These are phyloP conservation scores for Calephelis perditalis DNA, from an alignment of 2,888 invertebrate species.

Conservation along the genomic window DNA sequence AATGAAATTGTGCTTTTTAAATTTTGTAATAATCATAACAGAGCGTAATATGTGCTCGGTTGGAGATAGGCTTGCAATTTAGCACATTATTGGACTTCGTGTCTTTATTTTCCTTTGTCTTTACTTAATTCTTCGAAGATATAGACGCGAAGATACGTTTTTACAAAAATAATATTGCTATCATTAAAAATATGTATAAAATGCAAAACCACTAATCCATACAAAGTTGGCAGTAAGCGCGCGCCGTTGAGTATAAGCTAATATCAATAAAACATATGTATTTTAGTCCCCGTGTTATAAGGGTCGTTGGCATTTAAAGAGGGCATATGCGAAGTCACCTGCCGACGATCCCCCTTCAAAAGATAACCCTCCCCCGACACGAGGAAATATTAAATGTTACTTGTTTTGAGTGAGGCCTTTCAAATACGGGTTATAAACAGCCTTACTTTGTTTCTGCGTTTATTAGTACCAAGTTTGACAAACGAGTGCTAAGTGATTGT, in stretches of 20 bases:
- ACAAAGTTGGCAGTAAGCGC: not conserved
- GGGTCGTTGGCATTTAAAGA: slow-evolving; percentile 71
- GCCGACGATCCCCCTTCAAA: slow-evolving; percentile 46
- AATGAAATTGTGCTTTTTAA: too few species aligned
- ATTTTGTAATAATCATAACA: too few species aligned
- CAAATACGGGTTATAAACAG: slow-evolving; percentile 10
- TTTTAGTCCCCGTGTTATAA: slow-evolving; percentile 38
- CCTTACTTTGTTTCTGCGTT: slow-evolving; percentile 3
- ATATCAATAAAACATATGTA: slow-evolving; percentile 36
- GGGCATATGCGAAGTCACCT: slow-evolving; percentile 72
- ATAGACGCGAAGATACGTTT: too few species aligned
- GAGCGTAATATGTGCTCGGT: too few species aligned
- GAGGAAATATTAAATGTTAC: slow-evolving; percentile 72
- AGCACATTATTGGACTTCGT: too few species aligned
- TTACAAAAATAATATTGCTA: too few species aligned
- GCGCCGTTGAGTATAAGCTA: slow-evolving; percentile 1
- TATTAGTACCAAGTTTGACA: slow-evolving; percentile 1
- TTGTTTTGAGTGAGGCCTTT: slow-evolving; percentile 37
- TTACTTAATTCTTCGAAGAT: too few species aligned
- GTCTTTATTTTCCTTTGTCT: too few species aligned
- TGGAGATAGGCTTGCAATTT: too few species aligned
- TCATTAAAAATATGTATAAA: too few species aligned
- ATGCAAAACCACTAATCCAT: not conserved
- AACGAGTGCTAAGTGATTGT: slow-evolving; percentile 1
- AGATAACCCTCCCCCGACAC: slow-evolving; percentile 44